phyloP scores from a whole-genome alignment of 2,888 invertebrate genomes.

The Trissolcus brochymenae region DNA sequence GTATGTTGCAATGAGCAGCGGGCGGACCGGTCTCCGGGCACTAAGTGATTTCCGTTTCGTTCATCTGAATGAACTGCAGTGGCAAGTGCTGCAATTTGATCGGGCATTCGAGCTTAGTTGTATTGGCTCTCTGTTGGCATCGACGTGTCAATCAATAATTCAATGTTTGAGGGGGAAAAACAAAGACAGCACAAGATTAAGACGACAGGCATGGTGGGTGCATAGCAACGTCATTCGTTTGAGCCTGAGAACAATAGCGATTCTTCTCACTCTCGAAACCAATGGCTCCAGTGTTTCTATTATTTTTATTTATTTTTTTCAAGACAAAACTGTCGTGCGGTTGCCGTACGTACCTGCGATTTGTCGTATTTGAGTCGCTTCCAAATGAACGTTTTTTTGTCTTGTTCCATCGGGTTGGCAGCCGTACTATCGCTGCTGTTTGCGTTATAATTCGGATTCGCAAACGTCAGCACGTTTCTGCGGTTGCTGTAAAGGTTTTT shows the following conservation, averaged over 20 bases:
- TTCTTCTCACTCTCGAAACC: slow-evolving; percentile 1
- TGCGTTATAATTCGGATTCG: slow-evolving; percentile 91
- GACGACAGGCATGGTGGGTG: slow-evolving; percentile 52
- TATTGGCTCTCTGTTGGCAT: slow-evolving; percentile 61
- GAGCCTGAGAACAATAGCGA: slow-evolving; percentile 44
- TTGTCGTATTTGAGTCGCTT: slow-evolving; percentile 88
- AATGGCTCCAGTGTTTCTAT: slow-evolving; percentile 2
- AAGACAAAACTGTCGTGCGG: background rate
- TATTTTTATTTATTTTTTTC: too few species aligned
- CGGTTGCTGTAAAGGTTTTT: slow-evolving; percentile 79
- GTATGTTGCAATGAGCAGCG: slow-evolving; percentile 14
- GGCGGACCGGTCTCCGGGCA: slow-evolving; percentile 45
- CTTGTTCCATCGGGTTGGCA: slow-evolving; percentile 66
- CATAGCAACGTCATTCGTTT: slow-evolving; percentile 29
- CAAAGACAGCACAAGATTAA: slow-evolving; percentile 62
- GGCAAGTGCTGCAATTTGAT: slow-evolving; percentile 71
- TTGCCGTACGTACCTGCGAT: slow-evolving; percentile 79
- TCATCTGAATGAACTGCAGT: slow-evolving; percentile 71
- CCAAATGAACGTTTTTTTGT: slow-evolving; percentile 82
- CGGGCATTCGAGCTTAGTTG: slow-evolving; percentile 69
- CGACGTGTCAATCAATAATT: slow-evolving; percentile 65
- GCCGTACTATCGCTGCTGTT: slow-evolving; percentile 78
- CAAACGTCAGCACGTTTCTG: slow-evolving; percentile 88
- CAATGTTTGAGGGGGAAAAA: slow-evolving; percentile 64
- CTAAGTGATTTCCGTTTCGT: slow-evolving; percentile 70